Percentiles rank a stretch among this genome's conserved stretches.
Evolutionary conservation across 2,888 invertebrate genomes (phyloP).

Genomic region (Eupelmus urozonus): DNA sequence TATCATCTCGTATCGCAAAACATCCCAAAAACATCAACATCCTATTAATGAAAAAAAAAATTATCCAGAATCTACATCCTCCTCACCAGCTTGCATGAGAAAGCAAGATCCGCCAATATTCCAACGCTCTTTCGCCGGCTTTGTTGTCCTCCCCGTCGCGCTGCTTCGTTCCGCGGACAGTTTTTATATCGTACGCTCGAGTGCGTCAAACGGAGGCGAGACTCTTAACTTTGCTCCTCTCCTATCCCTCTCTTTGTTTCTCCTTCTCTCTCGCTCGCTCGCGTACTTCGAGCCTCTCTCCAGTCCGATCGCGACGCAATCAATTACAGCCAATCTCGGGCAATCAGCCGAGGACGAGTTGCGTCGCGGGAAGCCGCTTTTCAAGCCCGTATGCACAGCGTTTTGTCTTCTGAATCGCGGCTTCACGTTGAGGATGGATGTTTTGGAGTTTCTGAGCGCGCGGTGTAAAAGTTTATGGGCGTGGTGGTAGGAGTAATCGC

Average conservation of each 20-base stretch:
- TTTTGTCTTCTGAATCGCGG: too few species aligned
- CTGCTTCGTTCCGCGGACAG: neutral
- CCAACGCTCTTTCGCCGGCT: neutral
- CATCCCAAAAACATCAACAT: neutral
- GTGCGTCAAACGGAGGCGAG: constrained; percentile 11
- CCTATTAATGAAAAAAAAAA: constrained; percentile 8
- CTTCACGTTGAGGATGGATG: too few species aligned
- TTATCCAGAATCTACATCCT: constrained; percentile 18
- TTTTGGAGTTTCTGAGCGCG: too few species aligned
- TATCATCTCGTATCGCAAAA: too few species aligned
- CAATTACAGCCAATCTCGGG: constrained; percentile 60
- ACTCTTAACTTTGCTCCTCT: constrained; percentile 23
- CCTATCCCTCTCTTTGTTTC: neutral
- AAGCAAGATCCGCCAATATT: constrained; percentile 1
- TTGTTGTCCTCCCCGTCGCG: neutral
- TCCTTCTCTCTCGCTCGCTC: neutral
- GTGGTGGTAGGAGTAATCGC: too few species aligned
- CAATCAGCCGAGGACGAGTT: constrained; percentile 54
- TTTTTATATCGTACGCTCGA: neutral
- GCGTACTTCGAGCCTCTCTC: neutral
- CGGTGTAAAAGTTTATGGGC: too few species aligned
- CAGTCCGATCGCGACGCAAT: constrained; percentile 57
- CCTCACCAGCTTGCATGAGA: constrained; percentile 5
- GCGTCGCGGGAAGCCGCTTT: constrained; percentile 25
- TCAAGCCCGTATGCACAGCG: too few species aligned